Evolutionary conservation across 1,140 invertebrate species (phyloP).

Genomic region (Drosophila kikkawai): DNA sequence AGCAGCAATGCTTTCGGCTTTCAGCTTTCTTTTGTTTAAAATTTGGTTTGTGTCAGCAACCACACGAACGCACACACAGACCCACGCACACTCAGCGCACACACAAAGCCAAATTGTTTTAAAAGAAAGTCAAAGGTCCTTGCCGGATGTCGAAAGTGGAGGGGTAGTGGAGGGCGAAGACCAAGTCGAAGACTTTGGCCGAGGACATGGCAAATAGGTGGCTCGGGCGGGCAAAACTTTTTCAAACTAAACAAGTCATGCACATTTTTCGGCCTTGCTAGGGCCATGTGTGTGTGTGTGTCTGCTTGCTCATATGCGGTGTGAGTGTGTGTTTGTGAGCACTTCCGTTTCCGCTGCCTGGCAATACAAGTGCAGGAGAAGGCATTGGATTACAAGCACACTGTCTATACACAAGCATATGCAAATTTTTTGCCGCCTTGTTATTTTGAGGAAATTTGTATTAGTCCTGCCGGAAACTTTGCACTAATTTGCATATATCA

Average conservation of each 20-base stretch:
- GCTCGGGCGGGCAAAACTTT: slow-evolving; percentile 68
- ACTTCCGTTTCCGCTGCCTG: slow-evolving; percentile 54
- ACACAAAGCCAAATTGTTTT: slow-evolving; percentile 80
- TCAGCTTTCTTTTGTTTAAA: slow-evolving; percentile 82
- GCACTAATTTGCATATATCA: slow-evolving; percentile 54
- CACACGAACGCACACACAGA: slow-evolving; percentile 73
- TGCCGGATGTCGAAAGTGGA: slow-evolving; percentile 50
- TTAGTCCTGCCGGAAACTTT: slow-evolving; percentile 43
- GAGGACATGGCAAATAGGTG: slow-evolving; percentile 49
- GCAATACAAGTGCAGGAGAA: slow-evolving; percentile 12
- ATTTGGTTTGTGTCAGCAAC: slow-evolving; percentile 82
- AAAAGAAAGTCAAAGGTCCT: slow-evolving; percentile 83
- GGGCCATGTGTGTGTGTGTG: slow-evolving; percentile 19
- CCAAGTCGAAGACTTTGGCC: slow-evolving; percentile 15
- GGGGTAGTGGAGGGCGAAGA: neutral
- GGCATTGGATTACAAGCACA: slow-evolving; percentile 6
- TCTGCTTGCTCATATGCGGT: slow-evolving; percentile 53
- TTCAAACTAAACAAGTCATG: slow-evolving; percentile 79
- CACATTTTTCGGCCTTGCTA: slow-evolving; percentile 58
- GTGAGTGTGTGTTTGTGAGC: slow-evolving; percentile 12
- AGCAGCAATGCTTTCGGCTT: slow-evolving; percentile 54
- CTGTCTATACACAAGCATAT: slow-evolving; percentile 6
- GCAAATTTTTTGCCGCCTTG: slow-evolving; percentile 38
- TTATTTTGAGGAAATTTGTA: slow-evolving; percentile 75
- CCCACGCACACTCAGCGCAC: slow-evolving; percentile 27